Evolutionary conservation across 1,140 invertebrate species (phyloP), one percentile per base, ranked within the genome.

Genomic region (Aphidius gifuensis): DNA sequence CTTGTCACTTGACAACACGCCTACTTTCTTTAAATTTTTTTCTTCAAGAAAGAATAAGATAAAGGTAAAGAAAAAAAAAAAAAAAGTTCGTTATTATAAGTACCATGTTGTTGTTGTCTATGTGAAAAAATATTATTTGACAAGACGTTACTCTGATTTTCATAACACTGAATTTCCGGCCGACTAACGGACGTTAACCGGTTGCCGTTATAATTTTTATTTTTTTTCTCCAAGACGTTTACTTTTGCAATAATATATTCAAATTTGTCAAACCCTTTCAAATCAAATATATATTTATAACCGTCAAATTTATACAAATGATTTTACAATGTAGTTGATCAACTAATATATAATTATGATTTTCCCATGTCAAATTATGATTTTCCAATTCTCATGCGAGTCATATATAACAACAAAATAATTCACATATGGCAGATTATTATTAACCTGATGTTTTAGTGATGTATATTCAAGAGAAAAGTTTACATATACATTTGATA

Each of bases 141-240:
- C 68, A 63, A 65, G 66, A 54, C 9, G 44, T 46, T 21, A 39
- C 44, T 61, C 75, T 75, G 68, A 80, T 80, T 80, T 77, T 74
- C 73, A 78, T 76, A 75, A 78, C 77, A 77, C 65, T 69, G 68
- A 68, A 71, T 67, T 74, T 79, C 74, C 76, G 68, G 69, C 70
- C 76, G 76, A 78, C 77, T 79, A 79, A 79, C 75, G 77, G 71
- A 78, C 74, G 66, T 74, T 72, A 71, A 70, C 66, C 64, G 69
- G 63, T 67, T 44, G 62, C 64, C 60, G 60, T 67, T 62, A 62
- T 51, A 51, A 60, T 64, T 67, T 64, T 60, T 67, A 50, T 47
- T 21, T 38, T 16, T 58, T 42, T 40, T n/a, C 23, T 4, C 2
- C 23, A 32, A 32, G 4, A 32, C 3, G 1, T 23, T 23, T 23